These are phyloP conservation scores for Columba livia DNA, from an alignment of 2,113 vertebrate species.

Conservation along the genomic window DNA sequence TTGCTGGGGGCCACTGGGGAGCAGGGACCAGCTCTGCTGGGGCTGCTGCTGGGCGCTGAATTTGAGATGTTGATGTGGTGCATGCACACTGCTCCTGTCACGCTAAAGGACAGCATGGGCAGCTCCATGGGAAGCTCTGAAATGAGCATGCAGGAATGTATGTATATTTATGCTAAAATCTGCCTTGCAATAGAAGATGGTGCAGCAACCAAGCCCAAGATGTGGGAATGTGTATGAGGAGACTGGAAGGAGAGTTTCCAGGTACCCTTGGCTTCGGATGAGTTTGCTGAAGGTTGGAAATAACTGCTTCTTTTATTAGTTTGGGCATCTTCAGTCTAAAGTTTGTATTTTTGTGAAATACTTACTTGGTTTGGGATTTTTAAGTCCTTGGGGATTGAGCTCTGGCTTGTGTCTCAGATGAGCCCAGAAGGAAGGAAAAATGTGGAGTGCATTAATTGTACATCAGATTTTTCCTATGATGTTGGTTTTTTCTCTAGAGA, in stretches of 20 bases:
- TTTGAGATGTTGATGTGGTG: background rate
- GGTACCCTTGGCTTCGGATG: background rate
- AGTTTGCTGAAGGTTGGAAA: background rate
- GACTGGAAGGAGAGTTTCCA: background rate
- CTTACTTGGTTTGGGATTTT: background rate
- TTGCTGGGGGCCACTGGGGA: background rate
- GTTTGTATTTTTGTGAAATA: background rate
- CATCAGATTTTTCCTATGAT: background rate
- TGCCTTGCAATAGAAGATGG: background rate
- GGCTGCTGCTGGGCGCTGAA: background rate
- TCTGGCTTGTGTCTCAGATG: background rate
- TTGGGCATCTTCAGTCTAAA: background rate
- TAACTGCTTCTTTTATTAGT: background rate
- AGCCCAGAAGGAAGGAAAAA: background rate
- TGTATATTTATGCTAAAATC: background rate
- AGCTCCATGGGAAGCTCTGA: background rate
- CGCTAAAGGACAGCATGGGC: background rate
- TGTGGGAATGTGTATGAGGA: background rate
- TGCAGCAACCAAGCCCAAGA: background rate
- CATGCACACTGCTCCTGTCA: accelerated
- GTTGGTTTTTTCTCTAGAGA: background rate
- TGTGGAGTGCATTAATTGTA: background rate
- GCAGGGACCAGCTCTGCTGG: background rate
- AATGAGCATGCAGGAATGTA: background rate
- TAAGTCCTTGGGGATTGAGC: background rate